Evolutionary conservation across 2,113 vertebrate genomes (phyloP).

Genomic region (Cephalopterus ornatus): DNA sequence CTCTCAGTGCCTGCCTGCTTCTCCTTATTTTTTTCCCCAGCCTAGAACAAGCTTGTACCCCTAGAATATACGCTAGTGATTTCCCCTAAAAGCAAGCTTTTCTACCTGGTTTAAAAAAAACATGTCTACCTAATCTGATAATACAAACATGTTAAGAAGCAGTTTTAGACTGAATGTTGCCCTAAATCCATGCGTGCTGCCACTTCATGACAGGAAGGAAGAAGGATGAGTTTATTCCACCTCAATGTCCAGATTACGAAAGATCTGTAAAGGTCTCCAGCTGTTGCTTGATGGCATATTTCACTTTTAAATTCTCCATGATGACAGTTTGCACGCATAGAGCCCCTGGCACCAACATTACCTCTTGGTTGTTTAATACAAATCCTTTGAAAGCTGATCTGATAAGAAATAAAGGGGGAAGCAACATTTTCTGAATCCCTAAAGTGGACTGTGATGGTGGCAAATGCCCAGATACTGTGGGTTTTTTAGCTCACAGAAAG

Average conservation of each 20-base stretch:
- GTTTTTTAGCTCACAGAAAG: background rate
- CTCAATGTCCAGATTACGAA: background rate
- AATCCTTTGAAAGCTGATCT: background rate
- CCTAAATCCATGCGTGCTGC: background rate
- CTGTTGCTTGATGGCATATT: background rate
- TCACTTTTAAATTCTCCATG: background rate
- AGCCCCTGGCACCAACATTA: background rate
- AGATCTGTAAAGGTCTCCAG: background rate
- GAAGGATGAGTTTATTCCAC: background rate
- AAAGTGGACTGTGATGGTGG: background rate
- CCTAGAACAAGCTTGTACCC: background rate
- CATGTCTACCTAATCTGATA: rapidly evolving
- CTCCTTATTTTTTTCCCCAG: background rate
- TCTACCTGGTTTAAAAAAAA: background rate
- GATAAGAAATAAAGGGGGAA: background rate
- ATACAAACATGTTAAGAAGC: background rate
- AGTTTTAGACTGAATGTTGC: background rate
- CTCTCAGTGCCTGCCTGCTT: background rate
- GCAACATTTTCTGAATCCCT: background rate
- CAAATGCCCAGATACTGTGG: background rate
- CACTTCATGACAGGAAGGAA: background rate
- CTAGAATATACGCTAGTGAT: background rate
- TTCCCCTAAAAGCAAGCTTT: background rate
- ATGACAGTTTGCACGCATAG: background rate
- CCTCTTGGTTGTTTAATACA: background rate